Evolutionary conservation across 2,888 invertebrate genomes (phyloP).

Genomic region (Rhodophaea formosa): DNA sequence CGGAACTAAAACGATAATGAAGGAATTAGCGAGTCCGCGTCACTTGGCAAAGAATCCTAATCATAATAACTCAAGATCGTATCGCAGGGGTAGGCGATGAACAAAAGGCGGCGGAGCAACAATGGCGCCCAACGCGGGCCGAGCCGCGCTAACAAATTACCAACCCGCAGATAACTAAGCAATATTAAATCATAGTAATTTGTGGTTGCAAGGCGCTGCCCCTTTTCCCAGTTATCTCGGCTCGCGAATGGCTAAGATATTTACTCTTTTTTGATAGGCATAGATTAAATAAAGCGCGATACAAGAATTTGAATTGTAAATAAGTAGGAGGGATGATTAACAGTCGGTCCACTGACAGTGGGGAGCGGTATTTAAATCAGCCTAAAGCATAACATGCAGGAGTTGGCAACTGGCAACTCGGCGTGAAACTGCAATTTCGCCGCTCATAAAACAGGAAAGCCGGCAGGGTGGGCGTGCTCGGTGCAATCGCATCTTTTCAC

Average conservation of each 20-base stretch:
- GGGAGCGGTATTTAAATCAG: conserved; percentile 56
- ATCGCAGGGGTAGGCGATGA: conserved; percentile 74
- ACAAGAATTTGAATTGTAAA: conserved; percentile 22
- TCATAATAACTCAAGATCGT: conserved; percentile 80
- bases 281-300: conserved; percentile 14
- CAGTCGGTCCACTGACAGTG: conserved; percentile 31
- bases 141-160: conserved; percentile 77
- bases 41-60: conserved; percentile 79
- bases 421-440: conserved; percentile 68
- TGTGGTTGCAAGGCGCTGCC: conserved; percentile 72
- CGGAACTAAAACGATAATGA: conserved; percentile 70
- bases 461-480: conserved; percentile 44
- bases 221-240: conserved; percentile 63
- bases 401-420: conserved; percentile 48
- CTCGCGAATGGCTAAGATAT: conserved; percentile 45
- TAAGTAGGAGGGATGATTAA: conserved; percentile 26
- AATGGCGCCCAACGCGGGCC: conserved; percentile 72
- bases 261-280: conserved; percentile 43
- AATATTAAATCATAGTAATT: conserved; percentile 82
- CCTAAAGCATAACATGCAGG: conserved; percentile 52
- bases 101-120: conserved; percentile 76
- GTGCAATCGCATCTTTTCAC: conserved; percentile 73
- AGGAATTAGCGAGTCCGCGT: conserved; percentile 73
- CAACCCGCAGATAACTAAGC: conserved; percentile 78
- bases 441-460: conserved; percentile 66